Base-by-base conservation (phyloP, 2,113 vertebrate species). In the Ardeotis arabs region DNA sequence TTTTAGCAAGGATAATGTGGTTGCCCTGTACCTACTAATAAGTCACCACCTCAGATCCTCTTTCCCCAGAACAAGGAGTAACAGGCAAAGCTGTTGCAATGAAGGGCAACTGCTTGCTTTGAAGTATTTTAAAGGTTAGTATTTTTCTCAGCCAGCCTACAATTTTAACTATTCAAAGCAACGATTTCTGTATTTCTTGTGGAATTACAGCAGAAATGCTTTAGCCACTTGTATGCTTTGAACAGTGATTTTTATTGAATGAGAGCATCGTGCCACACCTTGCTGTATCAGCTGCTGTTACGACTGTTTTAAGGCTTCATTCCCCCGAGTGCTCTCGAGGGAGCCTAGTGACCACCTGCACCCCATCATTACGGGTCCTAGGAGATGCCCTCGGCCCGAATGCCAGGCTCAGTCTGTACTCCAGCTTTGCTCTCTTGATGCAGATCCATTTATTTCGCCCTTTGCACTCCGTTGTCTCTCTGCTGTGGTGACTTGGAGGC, bases 291-390 rank as follows among this genome's bases (percentile, higher is more conserved):
- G 79, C 67, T 93, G 85, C 78, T 37, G 7, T 69, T 77, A 35
- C 9, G 25, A 33, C 20, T 39, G 8, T 50, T 96, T 83, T 63
- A 66, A 83, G 75, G 53, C 24, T 85, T 86, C 47, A 22, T 92
- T 94, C 56, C 75, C 67, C 13, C 2, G 3, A 79, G 81, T 17
- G 59, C 39, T 93, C 89, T 31, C 50, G 3, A 68, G 41, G 37
- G 45, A 91, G 12, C 39, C 44, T n/a, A 11, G 58, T 12, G 79
- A 31, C 77, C 95, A 95, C 87, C 91, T 95, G 94, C 74, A 93
- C 24, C 72, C 83, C 80, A n/a, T 52, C 59, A 45, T 90, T 91
- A 90, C 0, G 1, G 25, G 45, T 94, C 78, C 70, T 28, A 27
- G 23, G 88, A 93, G 88, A 76, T 62, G 79, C 31, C 22, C 58